Evolutionary conservation across 2,888 invertebrate genomes (phyloP).

Genomic region (Parascotia fuliginaria): DNA sequence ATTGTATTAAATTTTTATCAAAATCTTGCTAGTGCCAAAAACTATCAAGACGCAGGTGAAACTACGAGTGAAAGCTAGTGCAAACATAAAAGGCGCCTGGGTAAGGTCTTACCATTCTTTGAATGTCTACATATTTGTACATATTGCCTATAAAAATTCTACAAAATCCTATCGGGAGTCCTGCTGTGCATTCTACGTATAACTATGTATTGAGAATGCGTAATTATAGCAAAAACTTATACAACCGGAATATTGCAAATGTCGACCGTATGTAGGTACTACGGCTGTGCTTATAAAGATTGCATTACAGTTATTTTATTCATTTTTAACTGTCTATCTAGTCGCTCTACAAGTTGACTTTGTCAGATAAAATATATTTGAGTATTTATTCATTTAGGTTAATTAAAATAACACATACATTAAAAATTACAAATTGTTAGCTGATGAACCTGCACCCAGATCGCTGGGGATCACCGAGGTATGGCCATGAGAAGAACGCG

Average conservation of each 20-base stretch:
- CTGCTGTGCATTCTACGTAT: conserved; percentile 15
- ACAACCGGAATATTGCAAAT: conserved; percentile 19
- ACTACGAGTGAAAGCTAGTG: not conserved
- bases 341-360: too few relatives aligned
- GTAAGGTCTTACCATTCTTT: not conserved
- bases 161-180: conserved; percentile 44
- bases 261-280: not conserved
- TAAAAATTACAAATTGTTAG: too few relatives aligned
- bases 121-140: not conserved
- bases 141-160: conserved; percentile 56
- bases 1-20: too few relatives aligned
- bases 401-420: too few relatives aligned
- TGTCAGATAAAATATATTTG: too few relatives aligned
- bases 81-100: not conserved
- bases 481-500: too few relatives aligned
- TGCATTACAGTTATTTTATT: not conserved
- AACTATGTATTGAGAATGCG: conserved; percentile 40
- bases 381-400: too few relatives aligned
- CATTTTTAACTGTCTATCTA: too few relatives aligned
- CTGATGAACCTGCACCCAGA: too few relatives aligned
- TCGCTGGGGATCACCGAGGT: too few relatives aligned
- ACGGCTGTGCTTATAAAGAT: not conserved
- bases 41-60: not conserved
- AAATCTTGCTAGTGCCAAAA: too few relatives aligned
- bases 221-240: conserved; percentile 65